Base-by-base conservation (phyloP, 2,113 vertebrate genomes). In the Oenanthe melanoleuca region DNA sequence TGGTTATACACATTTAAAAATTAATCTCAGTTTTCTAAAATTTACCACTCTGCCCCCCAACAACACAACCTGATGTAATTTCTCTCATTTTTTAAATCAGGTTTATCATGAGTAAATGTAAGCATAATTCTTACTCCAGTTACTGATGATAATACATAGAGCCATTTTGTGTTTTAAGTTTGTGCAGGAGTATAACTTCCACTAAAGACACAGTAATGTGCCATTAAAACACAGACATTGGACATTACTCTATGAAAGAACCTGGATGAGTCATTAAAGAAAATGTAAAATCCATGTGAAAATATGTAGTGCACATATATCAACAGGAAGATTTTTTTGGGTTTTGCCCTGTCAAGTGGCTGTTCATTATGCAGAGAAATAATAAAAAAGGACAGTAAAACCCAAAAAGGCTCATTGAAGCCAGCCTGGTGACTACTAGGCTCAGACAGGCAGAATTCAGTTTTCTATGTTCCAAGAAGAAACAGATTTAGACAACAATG, bases 11-110 rank as follows among this genome's bases (percentile, higher is more conserved):
- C 33, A 81, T 73, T 92, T 70, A 67, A 86, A 91, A 91, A 94
- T 40, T 74, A 56, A 88, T 75, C 79, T 86, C 49, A 63, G 49
- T 67, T 95, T 86, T 86, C 79, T 90, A 86, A 93, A 96, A 77
- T 44, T 52, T 61, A 92, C 71, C 61, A 31, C 28, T 88, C 59
- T 77, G 71, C 25, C 23, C 34, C 8, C 9, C 26, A 88, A 57
- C 67, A 91, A 57, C 40, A 70, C 37, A 65, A 45, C 29, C 24
- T n/a, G 60, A 91, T 47, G 28, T 26, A 33, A 77, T 66, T 87
- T 22, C n/a, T 50, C 21, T 82, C 3, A 29, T 65, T 63, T 64
- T 86, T 38, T 0, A 23, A 52, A 83, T 66, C 60, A 63, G 20
- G 21, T 6, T 81, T 59, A 29, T 65, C 37, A 26, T 20, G 45